Base-by-base conservation (phyloP, 2,797 vertebrate genomes). In the Garrulus glandarius region DNA sequence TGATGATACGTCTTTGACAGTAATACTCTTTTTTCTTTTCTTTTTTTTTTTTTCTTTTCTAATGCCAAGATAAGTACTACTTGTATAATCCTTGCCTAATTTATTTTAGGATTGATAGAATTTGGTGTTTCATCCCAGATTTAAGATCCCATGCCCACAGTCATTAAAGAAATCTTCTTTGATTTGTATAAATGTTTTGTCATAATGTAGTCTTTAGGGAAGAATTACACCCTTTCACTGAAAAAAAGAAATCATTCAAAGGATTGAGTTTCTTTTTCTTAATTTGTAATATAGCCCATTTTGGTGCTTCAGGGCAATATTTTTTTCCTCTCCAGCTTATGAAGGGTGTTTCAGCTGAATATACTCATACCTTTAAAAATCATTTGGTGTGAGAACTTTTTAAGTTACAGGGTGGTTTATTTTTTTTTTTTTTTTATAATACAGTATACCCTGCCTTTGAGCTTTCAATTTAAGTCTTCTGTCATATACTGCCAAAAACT, bases 401-500 rank as follows among this genome's bases (percentile, higher is more conserved):
- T 91, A 97, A 97, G 95, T 94, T 92, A 89, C 57, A 96, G 95
- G 86, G 92, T 91, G 87, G 63, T 47, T 74, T 55, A 5, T 36
- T 26, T 90, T 92, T 78, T 69, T 61, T 83, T 61, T n/a, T 61
- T 83, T 61, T n/a, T 61, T 91, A 37, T 91, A 89, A 96, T 74
- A 92, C 69, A 49, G 55, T 71, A 78, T 97, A 96, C 91, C 81
- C 85, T 97, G 95, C 97, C 97, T 97, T 98, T 98, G 96, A 98
- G 95, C 96, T 97, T 98, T 98, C 94, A 95, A 94, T 98, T 97
- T 98, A 97, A 98, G 86, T 96, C 94, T 96, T 97, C 97, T 98
- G 97, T 98, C 97, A 98, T 98, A 98, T 96, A 96, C 95, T 98
- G 98, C 98, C 98, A 98, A 97, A 97, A 98, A 96, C 92, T 95